Evolutionary conservation across 2,888 invertebrate species (phyloP), one percentile per base, ranked within the genome.

Genomic region (Andrena dorsata): DNA sequence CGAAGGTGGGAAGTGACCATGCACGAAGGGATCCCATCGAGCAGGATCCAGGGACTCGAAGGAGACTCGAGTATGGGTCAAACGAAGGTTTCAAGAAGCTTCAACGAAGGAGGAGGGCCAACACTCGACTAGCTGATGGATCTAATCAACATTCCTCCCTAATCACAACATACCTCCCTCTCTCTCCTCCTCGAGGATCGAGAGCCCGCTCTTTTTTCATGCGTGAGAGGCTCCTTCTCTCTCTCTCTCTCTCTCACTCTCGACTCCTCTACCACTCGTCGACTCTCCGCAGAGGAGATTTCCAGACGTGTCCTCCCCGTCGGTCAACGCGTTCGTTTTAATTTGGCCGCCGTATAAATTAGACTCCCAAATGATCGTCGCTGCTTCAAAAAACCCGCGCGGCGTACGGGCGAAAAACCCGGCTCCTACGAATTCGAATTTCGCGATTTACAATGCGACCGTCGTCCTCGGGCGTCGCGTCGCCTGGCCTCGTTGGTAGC

Each of bases 91-190:
- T 89, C 88, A 80, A 86, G 85, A 88, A 84, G 84, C 88, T 82
- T 77, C 75, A 84, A 71, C 69, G 85, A 86, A 82, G 84, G 76
- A 80, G 84, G 83, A 84, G 86, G 86, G 83, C 86, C 86, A 61
- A 79, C 85, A 81, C 86, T 90, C 89, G 83, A 88, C 90, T 90
- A 90, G 91, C 92, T 93, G 93, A 93, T 93, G 93, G 92, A 93
- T 93, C 93, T 93, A 93, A 94, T 93, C 93, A 93, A 93, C 93
- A 94, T 94, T 93, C 93, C 93, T 92, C 90, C 92, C 93, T 93
- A 93, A 94, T 93, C 93, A 92, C 91, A 89, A 90, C 88, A 86
- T 74, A 86, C 85, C 85, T 86, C 79, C 78, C 66, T 88, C 85
- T 84, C 89, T 82, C 86, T 80, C 80, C 13, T 41, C 63, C 60